Evolutionary conservation across 1,140 invertebrate genomes (phyloP).

Genomic region (Elymnias hypermnestra): DNA sequence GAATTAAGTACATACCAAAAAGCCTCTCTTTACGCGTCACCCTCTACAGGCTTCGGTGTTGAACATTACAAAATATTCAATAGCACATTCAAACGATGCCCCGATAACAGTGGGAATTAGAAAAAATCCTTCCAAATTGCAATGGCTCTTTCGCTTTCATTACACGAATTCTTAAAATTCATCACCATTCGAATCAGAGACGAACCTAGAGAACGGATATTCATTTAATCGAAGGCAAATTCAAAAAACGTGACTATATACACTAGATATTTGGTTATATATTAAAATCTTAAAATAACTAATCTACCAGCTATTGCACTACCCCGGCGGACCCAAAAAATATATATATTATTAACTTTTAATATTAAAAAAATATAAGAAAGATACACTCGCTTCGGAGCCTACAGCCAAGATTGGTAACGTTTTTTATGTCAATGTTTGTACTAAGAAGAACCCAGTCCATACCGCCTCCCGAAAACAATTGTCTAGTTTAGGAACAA

Average conservation of each 20-base stretch:
- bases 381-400: conserved; percentile 18
- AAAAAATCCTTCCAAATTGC: conserved; percentile 9
- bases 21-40: conserved; percentile 1
- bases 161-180: not conserved
- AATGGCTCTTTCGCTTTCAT: conserved; percentile 2
- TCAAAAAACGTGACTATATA: conserved; percentile 16
- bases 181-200: no score
- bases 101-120: conserved; percentile 1
- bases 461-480: conserved; percentile 46
- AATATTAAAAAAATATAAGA: conserved; percentile 44
- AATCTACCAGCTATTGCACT: conserved; percentile 64
- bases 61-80: not conserved
- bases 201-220: conserved; percentile 14
- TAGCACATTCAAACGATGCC: conserved; percentile 1
- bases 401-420: conserved; percentile 69
- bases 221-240: conserved; percentile 13
- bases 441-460: conserved; percentile 50
- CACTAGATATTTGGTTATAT: conserved; percentile 32
- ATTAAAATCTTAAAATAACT: conserved; percentile 25
- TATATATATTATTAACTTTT: conserved; percentile 31
- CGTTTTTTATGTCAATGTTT: conserved; percentile 38
- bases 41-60: conserved; percentile 9
- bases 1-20: conserved; percentile 52
- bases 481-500: conserved; percentile 27
- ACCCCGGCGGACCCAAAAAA: conserved; percentile 66